Conservation (phyloP, 1,140 invertebrate species). For the Drosophila melanogaster region DNA sequence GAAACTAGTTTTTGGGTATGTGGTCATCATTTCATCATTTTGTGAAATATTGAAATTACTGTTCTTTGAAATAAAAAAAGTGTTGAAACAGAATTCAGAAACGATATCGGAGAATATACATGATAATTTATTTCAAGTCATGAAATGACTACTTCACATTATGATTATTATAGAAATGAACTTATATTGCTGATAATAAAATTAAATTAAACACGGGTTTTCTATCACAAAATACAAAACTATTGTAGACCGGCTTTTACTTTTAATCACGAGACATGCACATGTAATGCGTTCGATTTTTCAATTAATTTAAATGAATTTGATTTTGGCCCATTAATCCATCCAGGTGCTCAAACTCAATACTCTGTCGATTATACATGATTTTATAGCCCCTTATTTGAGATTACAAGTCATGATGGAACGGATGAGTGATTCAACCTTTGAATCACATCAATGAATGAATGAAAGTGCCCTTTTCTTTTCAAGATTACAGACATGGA, state of each 20-base stretch:
- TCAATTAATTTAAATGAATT: too few species aligned
- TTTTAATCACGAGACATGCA: background rate
- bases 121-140: background rate
- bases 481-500: background rate
- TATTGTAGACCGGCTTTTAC: background rate
- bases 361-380: background rate
- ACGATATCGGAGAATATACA: background rate
- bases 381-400: background rate
- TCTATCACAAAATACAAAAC: background rate
- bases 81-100: background rate
- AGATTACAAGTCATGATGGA: conserved; percentile 2
- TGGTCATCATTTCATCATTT: conserved; percentile 1
- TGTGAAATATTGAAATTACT: background rate
- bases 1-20: background rate
- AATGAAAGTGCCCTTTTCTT: background rate
- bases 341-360: too few species aligned
- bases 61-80: background rate
- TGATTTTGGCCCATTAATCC: too few species aligned
- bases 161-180: conserved; percentile 3
- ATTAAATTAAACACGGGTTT: conserved; percentile 16
- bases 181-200: conserved; percentile 1
- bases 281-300: too few species aligned
- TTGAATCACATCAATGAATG: background rate
- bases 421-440: background rate
- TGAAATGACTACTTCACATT: background rate